Evolutionary conservation across 2,888 invertebrate genomes (phyloP).

Genomic region (Octonoba sinensis): DNA sequence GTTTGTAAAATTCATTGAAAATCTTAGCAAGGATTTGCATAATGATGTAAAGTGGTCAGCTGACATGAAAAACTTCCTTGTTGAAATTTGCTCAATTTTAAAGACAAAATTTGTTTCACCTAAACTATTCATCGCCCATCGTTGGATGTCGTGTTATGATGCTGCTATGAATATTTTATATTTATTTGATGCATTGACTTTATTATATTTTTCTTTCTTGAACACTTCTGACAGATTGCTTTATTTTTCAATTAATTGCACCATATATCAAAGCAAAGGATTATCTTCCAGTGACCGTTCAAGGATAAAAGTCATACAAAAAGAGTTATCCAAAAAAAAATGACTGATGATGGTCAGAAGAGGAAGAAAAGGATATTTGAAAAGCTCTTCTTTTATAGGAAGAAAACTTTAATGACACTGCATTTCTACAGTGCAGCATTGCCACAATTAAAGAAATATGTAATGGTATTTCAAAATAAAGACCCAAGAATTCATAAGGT

Average conservation of each 20-base stretch:
- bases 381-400: not conserved
- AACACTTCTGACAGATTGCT: not conserved
- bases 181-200: not conserved
- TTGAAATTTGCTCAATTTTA: too few relatives aligned
- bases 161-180: not conserved
- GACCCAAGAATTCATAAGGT: not conserved
- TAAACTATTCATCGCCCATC: too few relatives aligned
- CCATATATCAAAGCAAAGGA: too few relatives aligned
- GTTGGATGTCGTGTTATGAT: too few relatives aligned
- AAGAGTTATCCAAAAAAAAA: not conserved
- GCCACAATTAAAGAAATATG: not conserved
- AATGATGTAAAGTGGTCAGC: not conserved
- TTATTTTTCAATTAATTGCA: too few relatives aligned
- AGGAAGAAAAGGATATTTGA: not conserved
- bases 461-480: not conserved
- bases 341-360: not conserved
- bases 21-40: not conserved
- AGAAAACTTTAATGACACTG: not conserved
- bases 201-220: not conserved
- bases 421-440: not conserved
- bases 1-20: too few relatives aligned
- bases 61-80: not conserved
- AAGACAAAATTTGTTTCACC: too few relatives aligned
- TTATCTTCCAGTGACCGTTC: too few relatives aligned
- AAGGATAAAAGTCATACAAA: not conserved